Conservation (phyloP, 2,797 vertebrate species). For the Atherinosoma microstoma region DNA sequence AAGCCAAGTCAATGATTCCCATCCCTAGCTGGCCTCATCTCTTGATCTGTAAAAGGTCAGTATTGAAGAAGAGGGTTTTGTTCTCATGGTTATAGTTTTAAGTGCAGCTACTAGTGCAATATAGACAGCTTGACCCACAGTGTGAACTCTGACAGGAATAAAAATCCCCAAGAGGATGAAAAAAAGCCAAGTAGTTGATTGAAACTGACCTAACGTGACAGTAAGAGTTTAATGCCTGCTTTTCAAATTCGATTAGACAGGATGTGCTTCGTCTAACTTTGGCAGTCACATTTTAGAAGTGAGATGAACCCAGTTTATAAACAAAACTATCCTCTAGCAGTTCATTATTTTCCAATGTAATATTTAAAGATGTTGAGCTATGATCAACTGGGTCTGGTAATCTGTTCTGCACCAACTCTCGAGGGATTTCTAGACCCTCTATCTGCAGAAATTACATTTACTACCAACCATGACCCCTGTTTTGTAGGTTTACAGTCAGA, state of each 20-base stretch:
- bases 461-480: neutral
- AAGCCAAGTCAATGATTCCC: conserved; percentile 43
- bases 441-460: neutral
- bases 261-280: neutral
- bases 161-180: conserved; percentile 6
- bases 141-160: conserved; percentile 15
- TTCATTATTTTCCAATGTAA: neutral
- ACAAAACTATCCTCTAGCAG: neutral
- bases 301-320: neutral
- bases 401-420: neutral
- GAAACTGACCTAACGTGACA: conserved; percentile 10
- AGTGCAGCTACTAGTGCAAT: conserved; percentile 5
- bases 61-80: neutral
- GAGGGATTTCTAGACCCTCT: neutral
- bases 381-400: neutral
- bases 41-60: conserved; percentile 45
- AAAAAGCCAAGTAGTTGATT: conserved; percentile 5
- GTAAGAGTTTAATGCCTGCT: neutral
- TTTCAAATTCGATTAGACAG: conserved; percentile 7
- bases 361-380: neutral
- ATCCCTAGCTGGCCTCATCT: conserved; percentile 43
- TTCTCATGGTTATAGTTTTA: conserved; percentile 9
- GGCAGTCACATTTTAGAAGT: neutral
- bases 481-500: too few species aligned
- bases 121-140: neutral